Evolutionary conservation across 2,888 invertebrate genomes (phyloP), one percentile per base, ranked within the genome.

Genomic region (Calliopum simillimum): DNA sequence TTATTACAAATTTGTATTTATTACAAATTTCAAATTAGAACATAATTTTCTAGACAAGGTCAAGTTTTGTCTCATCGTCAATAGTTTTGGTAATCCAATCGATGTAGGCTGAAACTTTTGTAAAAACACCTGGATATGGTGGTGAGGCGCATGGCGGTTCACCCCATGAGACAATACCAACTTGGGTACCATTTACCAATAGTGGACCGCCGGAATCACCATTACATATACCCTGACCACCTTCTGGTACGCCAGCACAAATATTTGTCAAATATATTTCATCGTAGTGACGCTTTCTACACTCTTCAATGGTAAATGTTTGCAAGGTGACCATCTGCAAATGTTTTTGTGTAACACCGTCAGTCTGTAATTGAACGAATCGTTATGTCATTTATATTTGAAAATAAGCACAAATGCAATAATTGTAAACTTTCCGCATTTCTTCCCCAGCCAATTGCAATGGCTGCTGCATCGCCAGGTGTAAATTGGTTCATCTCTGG

Each of bases 111-210:
- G 87, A 80, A 2, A 87, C 86, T 73, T 85, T 84, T 1, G 87
- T 85, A 63, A 84, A 87, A 12, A 87, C 86, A 5, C 87, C 87
- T 1, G 87, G 87, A 76, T 83, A 86, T 13, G 85, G 86, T 2
- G 82, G 79, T 4, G 79, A 74, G 0, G 87, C 81, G 63, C 87
- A 88, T 3, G 87, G 87, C 75, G 87, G 87, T 0, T 81, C 75
- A 68, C 87, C 86, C 87, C 87, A 87, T 0, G 87, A 87, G 2
- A 87, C 87, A 46, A 87, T 82, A 21, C 88, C 87, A 8, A 86
- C 79, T 75, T 86, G 85, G 14, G 80, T 81, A 41, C 81, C 83
- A 69, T 79, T 77, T 0, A 81, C 80, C 4, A 85, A 71, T 14
- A 88, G 74, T 11, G 88, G 88, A 1, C 88, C 87, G 2, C 88